Evolutionary conservation across 1,140 invertebrate species (phyloP), one percentile per base, ranked within the genome.

Genomic region (Drosophila sp.): DNA sequence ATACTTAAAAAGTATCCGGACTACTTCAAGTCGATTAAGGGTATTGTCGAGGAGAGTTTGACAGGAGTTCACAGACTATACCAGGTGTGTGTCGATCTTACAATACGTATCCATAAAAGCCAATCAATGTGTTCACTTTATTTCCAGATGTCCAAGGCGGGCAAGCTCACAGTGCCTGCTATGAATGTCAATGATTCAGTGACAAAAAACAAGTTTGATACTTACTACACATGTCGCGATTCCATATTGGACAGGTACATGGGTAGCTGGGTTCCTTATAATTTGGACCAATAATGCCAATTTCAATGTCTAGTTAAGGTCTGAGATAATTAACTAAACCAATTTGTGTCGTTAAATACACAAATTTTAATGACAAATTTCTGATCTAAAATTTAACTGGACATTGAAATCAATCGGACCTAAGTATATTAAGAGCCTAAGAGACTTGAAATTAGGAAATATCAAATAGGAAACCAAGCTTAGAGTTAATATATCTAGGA

Each of bases 121-220:
- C 32, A 45, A 48, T 32, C 1, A 0, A 14, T n/a, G 6, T 14
- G 5, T 14, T 7, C 9, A 7, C 2, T 18, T 46, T 38, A 5
- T 2, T n/a, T 46, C 3, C 97, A 99, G 93, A 93, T 99, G 46
- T 98, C 97, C 2, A 99, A 99, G 93, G 95, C 96, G 18, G 96
- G 96, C 32, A 98, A 99, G 93, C 93, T 99, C 9, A 96, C 96
- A 8, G 97, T 99, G 7, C 98, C 98, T 5, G 98, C 98, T 3
- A 99, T 99, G 96, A 99, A 99, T 93, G 97, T 99, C 27, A 99
- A 99, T 90, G 98, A 99, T 93, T 98, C 97, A 7, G 98, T 99
- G 6, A 99, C 98, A 0, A 99, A 99, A 94, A 99, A 97, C n/a
- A 99, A 99, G 93, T 99, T 99, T 92, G 98, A 99, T 91, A 99